A percentile compares a stretch with the other conserved stretches of the same genome.
Evolutionary conservation across 2,113 vertebrate genomes (phyloP).

Genomic region (Circaetus gallicus): DNA sequence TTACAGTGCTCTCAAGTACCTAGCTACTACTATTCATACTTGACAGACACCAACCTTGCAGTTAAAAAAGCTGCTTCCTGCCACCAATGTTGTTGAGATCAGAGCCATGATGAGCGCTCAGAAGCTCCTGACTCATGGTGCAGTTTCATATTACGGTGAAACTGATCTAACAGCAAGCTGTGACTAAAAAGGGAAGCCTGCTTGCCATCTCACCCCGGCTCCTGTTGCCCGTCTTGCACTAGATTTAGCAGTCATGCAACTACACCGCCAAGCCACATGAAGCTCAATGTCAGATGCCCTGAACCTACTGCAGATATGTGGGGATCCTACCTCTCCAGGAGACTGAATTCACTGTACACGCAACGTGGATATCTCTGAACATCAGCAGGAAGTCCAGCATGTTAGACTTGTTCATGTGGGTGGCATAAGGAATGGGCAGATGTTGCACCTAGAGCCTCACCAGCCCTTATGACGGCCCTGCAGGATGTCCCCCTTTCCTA

Average conservation of each 20-base stretch:
- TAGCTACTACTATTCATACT: background rate
- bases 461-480: background rate
- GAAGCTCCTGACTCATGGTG: background rate
- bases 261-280: background rate
- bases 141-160: background rate
- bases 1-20: background rate
- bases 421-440: background rate
- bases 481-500: background rate
- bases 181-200: background rate
- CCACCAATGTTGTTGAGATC: background rate
- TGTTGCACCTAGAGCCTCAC: background rate
- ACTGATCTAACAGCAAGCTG: background rate
- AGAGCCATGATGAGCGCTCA: background rate
- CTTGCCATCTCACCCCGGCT: background rate
- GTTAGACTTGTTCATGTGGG: background rate
- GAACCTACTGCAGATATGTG: background rate
- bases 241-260: background rate
- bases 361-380: background rate
- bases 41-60: background rate
- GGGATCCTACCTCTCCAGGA: background rate
- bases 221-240: background rate
- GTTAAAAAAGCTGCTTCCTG: background rate
- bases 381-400: background rate
- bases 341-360: background rate
- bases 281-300: fast-evolving